Base-by-base conservation (phyloP, 2,797 vertebrate genomes). In the Dendrocincla fuliginosa region DNA sequence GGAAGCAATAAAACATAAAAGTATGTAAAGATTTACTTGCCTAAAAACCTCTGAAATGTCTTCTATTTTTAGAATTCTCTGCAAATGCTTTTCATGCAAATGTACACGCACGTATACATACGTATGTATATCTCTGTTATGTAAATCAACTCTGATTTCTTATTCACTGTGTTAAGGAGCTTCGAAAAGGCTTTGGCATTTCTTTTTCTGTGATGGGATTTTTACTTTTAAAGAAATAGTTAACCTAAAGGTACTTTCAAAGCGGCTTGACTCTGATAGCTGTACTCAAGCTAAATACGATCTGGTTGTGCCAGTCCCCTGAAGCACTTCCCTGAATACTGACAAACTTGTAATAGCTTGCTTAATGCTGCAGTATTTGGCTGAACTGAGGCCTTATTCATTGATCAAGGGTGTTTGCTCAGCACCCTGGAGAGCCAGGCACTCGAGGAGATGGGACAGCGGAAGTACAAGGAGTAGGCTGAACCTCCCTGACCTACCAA, bases 61-160 rank as follows among this genome's bases (percentile, higher is more conserved):
- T 97, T 93, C 97, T 98, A 97, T 98, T 98, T 98, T 98, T 98
- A 98, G 97, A 96, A 96, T 86, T 83, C 94, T 94, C 90, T 97
- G 96, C 96, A 97, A 97, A 96, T 97, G 95, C 96, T 96, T 96
- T 96, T 97, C 97, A 86, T 97, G 95, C 97, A 90, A 95, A 97
- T 96, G 86, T 96, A 93, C 53, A 84, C 1, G 46, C 93, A 95
- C 24, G 44, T 96, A 95, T 79, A 93, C 63, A 67, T 94, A 95
- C 74, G 84, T 89, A 94, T 88, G 88, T 96, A 67, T 78, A 97
- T 97, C 94, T 86, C 85, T 97, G 94, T 95, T 95, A 97, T 97
- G 97, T 96, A 98, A 97, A 98, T 96, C 94, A 96, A 86, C 92
- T 84, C 96, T 96, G 95, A 95, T 96, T 97, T 97, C 97, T 98